Percentiles rank a stretch among this genome's conserved stretches.
These are phyloP conservation scores for Anastatus disparis DNA, from an alignment of 1,140 invertebrate genomes.

Conservation along the genomic window DNA sequence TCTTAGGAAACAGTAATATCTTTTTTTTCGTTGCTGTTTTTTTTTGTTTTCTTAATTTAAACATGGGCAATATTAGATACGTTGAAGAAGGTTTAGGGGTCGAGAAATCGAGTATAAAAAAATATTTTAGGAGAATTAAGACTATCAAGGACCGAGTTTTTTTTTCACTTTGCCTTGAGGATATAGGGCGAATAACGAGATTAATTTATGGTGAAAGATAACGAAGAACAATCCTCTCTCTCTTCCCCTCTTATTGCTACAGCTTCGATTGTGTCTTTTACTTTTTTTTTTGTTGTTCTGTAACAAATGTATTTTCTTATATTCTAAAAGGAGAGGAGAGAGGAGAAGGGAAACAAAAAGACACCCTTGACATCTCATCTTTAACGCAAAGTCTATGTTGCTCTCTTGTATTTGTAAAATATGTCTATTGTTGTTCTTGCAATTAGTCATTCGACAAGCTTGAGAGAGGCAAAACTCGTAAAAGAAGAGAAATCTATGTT, in stretches of 20 bases:
- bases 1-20: too few relatives aligned
- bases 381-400: too few relatives aligned
- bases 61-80: too few relatives aligned
- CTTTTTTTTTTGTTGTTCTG: too few relatives aligned
- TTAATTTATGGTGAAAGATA: conserved; percentile 65
- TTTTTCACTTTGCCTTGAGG: conserved; percentile 32
- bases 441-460: conserved; percentile 64
- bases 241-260: conserved; percentile 44
- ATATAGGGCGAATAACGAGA: conserved; percentile 47
- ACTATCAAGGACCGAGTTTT: too few relatives aligned
- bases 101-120: too few relatives aligned
- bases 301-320: conserved; percentile 65
- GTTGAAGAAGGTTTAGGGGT: too few relatives aligned
- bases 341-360: too few relatives aligned
- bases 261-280: conserved; percentile 63
- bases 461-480: too few relatives aligned
- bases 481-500: conserved; percentile 62
- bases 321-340: conserved; percentile 36
- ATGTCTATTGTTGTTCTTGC: conserved; percentile 64
- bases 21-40: too few relatives aligned
- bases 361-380: too few relatives aligned
- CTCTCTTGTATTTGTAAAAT: conserved; percentile 55
- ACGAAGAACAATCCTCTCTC: conserved; percentile 57
- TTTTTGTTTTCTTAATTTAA: too few relatives aligned
- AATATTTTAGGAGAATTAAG: conserved; percentile 57